Evolutionary conservation across 2,888 invertebrate species (phyloP), one percentile per base, ranked within the genome.

Genomic region (Ophioninae sp.): DNA sequence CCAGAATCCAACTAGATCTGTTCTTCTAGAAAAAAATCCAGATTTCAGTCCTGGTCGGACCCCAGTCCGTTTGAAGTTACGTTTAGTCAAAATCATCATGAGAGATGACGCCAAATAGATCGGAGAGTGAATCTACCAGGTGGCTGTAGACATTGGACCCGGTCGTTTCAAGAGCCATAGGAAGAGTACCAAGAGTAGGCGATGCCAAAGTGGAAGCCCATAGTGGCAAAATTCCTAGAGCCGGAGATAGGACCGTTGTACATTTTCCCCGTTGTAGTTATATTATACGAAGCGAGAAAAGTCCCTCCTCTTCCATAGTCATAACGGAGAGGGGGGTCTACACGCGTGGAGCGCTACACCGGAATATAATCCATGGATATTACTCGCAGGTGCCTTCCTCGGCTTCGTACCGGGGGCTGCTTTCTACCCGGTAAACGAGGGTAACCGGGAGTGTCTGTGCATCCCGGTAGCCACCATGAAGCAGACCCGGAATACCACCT

Each of bases 371-470:
- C 81, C 79, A 73, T 39, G 79, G 67, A 83, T 79, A 83, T 83
- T 78, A 85, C 62, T 72, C 68, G 81, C 83, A 85, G 85, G 78
- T 81, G 78, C 75, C 75, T 81, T 67, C 6, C 75, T 67, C 41
- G 67, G 57, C 21, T 64, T 68, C 76, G 44, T 76, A 59, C 79
- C n/a, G 23, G 59, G 59, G 59, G 65, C 74, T 44, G 68, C 78
- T 56, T 61, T 70, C 70, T 30, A 41, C 70, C 7, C 65, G n/a
- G 74, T 70, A 78, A 67, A 84, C 75, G 78, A 72, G 70, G 50
- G 17, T 50, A 50, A 50, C 17, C 50, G 50, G 6, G 50, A 44
- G 17, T 30, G 72, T 72, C 20, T 68, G 75, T 50, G 57, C 79
- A 73, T 41, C 62, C 62, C 13, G 57, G 69, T 37, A 67, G 39